Percentiles rank a stretch among this genome's conserved stretches.
Evolutionary conservation across 2,888 invertebrate genomes (phyloP).

Genomic region (Apodemia hepburni): DNA sequence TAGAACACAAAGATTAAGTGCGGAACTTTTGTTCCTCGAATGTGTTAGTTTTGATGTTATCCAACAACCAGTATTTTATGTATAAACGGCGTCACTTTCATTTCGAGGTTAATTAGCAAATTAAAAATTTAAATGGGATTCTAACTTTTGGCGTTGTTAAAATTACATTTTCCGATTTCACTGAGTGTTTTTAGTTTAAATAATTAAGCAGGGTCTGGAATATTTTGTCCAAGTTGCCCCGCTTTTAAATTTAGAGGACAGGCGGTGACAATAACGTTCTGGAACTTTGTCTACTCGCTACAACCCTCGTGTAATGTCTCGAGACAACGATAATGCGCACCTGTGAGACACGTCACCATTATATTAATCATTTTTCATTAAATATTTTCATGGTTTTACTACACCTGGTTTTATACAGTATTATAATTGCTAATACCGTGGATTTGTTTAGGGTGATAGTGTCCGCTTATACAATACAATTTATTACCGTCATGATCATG

Average conservation of each 20-base stretch:
- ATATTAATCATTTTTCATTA: slow-evolving; percentile 27
- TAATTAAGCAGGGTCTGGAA: not conserved
- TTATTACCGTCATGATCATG: no score
- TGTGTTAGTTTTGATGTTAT: no score
- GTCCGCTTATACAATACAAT: no score
- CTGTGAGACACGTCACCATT: slow-evolving; percentile 29
- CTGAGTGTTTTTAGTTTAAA: slow-evolving; percentile 6
- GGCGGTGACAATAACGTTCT: not conserved
- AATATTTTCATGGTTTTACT: slow-evolving; percentile 23
- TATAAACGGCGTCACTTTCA: not conserved
- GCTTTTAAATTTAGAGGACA: slow-evolving; percentile 2
- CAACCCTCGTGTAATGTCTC: slow-evolving; percentile 36
- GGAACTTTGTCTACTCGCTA: not conserved
- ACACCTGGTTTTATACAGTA: no score
- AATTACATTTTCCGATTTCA: not conserved
- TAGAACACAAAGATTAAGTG: no score
- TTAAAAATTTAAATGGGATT: slow-evolving; percentile 8
- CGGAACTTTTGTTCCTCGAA: no score
- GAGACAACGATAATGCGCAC: slow-evolving; percentile 42
- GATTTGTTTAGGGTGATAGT: no score
- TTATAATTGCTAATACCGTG: no score
- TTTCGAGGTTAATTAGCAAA: slow-evolving; percentile 7
- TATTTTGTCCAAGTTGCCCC: not conserved
- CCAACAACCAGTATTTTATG: no score
- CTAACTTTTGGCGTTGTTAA: slow-evolving; percentile 3